Evolutionary conservation across 2,888 invertebrate species (phyloP).

Genomic region (Hanleya hanleyi): DNA sequence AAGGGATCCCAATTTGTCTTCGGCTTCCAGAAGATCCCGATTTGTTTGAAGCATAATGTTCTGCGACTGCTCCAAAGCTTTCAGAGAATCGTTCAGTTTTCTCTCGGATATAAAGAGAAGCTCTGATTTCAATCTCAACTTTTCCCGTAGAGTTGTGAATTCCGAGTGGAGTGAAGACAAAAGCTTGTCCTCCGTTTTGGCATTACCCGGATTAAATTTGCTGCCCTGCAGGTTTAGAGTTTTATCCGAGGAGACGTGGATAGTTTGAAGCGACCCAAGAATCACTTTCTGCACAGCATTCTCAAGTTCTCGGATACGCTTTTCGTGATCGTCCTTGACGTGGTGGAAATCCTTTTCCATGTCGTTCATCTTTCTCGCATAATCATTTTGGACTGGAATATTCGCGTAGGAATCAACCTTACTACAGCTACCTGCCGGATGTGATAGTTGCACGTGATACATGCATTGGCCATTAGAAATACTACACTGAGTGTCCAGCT

Average conservation of each 20-base stretch:
- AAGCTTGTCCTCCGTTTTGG: slow-evolving; percentile 34
- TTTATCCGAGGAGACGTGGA: background rate
- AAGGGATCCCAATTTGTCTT: slow-evolving; percentile 48
- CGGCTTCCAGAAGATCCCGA: slow-evolving; percentile 47
- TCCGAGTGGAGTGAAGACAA: slow-evolving; percentile 48
- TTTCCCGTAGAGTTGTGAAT: slow-evolving; percentile 46
- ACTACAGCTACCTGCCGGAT: slow-evolving; percentile 24
- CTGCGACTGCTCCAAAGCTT: slow-evolving; percentile 47
- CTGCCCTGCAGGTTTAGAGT: background rate
- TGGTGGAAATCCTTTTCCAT: slow-evolving; percentile 45
- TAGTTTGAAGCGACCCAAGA: background rate
- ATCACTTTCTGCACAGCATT: slow-evolving; percentile 47
- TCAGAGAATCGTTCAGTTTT: slow-evolving; percentile 52
- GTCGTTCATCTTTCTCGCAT: slow-evolving; percentile 30
- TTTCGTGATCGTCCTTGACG: slow-evolving; percentile 50
- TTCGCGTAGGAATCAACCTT: background rate
- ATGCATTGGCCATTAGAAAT: slow-evolving; percentile 45
- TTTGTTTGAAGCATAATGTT: slow-evolving; percentile 45
- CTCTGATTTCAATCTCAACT: slow-evolving; percentile 43
- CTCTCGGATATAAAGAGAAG: slow-evolving; percentile 46
- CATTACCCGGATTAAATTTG: background rate
- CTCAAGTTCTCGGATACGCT: slow-evolving; percentile 46
- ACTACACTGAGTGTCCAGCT: slow-evolving; percentile 30
- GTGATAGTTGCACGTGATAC: slow-evolving; percentile 44
- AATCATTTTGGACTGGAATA: slow-evolving; percentile 24